Conservation (phyloP, 2,113 vertebrate species). For the Synchiropus splendidus region DNA sequence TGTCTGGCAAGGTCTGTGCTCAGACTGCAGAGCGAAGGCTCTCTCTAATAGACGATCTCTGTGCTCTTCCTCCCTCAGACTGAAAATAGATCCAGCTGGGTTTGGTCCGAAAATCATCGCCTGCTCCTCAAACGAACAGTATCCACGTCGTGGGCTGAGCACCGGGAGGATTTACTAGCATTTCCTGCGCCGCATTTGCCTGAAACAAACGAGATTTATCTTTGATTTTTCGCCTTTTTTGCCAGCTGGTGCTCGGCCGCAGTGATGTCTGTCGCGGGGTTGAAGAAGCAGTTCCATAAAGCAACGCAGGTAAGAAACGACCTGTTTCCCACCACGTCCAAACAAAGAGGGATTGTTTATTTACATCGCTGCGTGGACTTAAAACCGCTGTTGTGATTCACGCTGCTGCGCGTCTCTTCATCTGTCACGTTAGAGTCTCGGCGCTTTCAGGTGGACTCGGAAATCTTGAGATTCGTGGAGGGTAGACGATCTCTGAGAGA, state of each 20-base stretch:
- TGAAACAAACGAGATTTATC: neutral
- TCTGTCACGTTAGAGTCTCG: too few relatives aligned
- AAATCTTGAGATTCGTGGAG: too few relatives aligned
- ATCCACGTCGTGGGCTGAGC: neutral
- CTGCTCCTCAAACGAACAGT: neutral
- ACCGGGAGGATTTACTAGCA: too few relatives aligned
- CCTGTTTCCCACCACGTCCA: neutral
- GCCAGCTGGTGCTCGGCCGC: neutral
- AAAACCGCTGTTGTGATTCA: neutral
- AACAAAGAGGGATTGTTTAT: neutral
- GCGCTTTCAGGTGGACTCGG: too few relatives aligned
- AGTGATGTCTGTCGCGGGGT: slow-evolving; percentile 74
- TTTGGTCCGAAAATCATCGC: neutral
- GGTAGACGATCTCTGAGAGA: too few relatives aligned
- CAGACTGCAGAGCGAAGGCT: neutral
- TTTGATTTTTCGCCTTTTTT: neutral
- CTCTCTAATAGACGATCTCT: neutral
- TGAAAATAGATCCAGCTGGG: neutral
- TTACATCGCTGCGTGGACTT: too few relatives aligned
- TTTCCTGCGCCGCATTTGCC: neutral
- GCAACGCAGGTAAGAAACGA: slow-evolving; percentile 68
- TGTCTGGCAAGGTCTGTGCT: too few relatives aligned
- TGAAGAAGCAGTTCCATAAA: slow-evolving; percentile 79
- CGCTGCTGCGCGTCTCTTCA: neutral
- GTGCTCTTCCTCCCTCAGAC: neutral